Conservation (phyloP, 1,140 invertebrate species). For the Melitaea cinxia region DNA sequence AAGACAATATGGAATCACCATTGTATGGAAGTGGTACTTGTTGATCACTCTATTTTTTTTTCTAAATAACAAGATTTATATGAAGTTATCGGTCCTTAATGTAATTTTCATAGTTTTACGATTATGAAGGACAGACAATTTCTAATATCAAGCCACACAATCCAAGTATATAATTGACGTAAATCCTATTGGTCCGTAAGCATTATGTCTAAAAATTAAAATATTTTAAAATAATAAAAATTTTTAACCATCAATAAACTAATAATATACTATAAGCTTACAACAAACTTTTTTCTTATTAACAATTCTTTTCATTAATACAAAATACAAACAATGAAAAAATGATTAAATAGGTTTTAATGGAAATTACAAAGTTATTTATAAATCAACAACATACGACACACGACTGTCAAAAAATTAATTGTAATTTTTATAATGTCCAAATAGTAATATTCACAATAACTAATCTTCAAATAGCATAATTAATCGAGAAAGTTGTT, state of each 20-base stretch:
- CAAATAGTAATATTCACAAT: no score
- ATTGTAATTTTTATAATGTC: no score
- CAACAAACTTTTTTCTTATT: no score
- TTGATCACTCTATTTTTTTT: background rate
- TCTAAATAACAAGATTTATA: background rate
- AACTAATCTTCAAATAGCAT: background rate
- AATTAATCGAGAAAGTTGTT: background rate
- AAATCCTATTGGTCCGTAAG: conserved; percentile 36
- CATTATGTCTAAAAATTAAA: background rate
- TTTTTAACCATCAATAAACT: background rate
- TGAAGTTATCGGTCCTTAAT: background rate
- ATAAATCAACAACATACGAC: no score
- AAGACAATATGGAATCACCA: no score
- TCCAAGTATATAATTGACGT: conserved; percentile 36
- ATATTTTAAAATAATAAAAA: background rate
- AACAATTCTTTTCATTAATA: no score
- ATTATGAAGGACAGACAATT: conserved; percentile 13
- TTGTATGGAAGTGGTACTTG: background rate
- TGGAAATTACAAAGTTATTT: no score
- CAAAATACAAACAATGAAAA: no score
- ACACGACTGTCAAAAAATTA: no score
- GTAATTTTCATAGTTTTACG: background rate
- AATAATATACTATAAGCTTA: no score
- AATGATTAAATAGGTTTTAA: no score
- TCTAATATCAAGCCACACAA: conserved; percentile 5